phyloP scores from a whole-genome alignment of 2,797 vertebrate species.

The Fundulus diaphanus region DNA sequence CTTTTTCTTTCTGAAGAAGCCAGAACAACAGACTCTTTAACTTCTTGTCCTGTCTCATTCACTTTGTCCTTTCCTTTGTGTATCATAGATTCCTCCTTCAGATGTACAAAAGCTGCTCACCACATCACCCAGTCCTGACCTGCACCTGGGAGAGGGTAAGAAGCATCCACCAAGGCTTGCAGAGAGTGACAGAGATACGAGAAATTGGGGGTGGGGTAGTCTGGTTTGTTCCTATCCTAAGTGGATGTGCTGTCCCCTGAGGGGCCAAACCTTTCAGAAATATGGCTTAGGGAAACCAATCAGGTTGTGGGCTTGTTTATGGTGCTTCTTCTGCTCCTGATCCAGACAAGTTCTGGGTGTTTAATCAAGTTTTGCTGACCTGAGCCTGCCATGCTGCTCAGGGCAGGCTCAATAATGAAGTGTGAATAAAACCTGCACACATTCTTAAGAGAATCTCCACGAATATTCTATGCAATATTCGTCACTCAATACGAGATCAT shows the following conservation, averaged over 20 bases:
- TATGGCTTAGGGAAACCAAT: conserved; percentile 43
- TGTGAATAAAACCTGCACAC: neutral
- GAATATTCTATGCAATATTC: neutral
- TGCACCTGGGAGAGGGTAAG: conserved; percentile 47
- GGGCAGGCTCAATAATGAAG: neutral
- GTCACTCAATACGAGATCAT: neutral
- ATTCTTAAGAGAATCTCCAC: neutral
- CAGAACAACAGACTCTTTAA: conserved; percentile 12
- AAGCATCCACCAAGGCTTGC: conserved; percentile 9
- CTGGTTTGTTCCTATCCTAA: conserved; percentile 76
- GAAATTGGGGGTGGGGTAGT: conserved; percentile 70
- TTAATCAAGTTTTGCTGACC: conserved; percentile 36
- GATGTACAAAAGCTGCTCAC: conserved; percentile 49
- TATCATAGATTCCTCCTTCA: conserved; percentile 26
- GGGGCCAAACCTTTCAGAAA: conserved; percentile 37
- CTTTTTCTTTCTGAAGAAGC: conserved; percentile 7
- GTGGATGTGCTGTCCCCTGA: conserved; percentile 73
- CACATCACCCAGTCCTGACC: conserved; percentile 32
- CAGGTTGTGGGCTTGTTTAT: conserved; percentile 69
- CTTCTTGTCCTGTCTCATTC: conserved; percentile 4
- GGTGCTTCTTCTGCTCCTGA: conserved; percentile 21
- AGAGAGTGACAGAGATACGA: conserved; percentile 19
- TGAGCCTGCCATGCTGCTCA: conserved; percentile 7
- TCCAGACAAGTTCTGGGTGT: conserved; percentile 10
- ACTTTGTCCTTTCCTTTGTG: conserved; percentile 8